Base-by-base conservation (phyloP, 2,113 vertebrate genomes). In the Tenrec ecaudatus region DNA sequence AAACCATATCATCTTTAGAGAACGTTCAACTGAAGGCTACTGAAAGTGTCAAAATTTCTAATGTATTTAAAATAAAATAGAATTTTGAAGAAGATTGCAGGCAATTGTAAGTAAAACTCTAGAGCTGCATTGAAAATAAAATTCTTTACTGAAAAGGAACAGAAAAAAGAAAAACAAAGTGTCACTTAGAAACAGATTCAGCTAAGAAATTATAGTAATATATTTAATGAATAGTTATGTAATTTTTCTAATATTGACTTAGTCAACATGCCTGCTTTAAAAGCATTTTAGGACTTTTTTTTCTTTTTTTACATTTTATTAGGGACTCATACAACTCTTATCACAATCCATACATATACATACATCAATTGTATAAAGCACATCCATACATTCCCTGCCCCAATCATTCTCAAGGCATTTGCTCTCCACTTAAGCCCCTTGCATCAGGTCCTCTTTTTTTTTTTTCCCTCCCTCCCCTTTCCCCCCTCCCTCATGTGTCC, bases 61-160 rank as follows among this genome's bases (percentile, higher is more conserved):
- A 90, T 77, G 77, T 90, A 88, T 12, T 86, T 79, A 43, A 16
- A 64, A 80, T 62, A 66, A 87, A 84, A 86, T 79, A 29, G 15
- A 87, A 81, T 89, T 93, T 91, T 83, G 58, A 76, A 86, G 43
- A 69, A 82, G 38, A 89, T 75, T 38, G 73, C 23, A 68, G 16
- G 5, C 10, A 93, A 27, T 88, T 88, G 60, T 60, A 80, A 68
- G 12, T 36, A 82, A 82, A 85, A 88, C 23, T 31, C 75, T 90
- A 78, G 29, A 38, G 29, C 8, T 16, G 75, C 43, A 57, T 58
- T 81, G 25, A 40, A 58, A 69, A 87, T 47, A 86, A 68, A 5
- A 86, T 82, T 82, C 47, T 94, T 90, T 92, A 43, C 25, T 43
- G 53, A 90, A 92, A 92, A 40, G n/a, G 47, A 71, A 14, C 33